phyloP scores from a whole-genome alignment of 1,140 invertebrate species.

The Reticulitermes speratus region DNA sequence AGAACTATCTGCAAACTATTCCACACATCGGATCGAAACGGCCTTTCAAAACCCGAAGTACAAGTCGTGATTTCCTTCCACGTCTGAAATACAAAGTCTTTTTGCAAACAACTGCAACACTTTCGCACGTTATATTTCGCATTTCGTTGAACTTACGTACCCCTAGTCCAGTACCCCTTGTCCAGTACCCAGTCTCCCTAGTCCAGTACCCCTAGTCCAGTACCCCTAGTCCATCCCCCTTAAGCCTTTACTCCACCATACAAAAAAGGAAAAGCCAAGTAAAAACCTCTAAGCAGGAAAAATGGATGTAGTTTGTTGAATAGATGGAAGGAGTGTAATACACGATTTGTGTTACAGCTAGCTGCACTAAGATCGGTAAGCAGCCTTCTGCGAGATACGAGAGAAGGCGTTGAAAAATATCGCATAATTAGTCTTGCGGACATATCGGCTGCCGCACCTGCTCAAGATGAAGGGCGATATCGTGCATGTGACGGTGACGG shows the following conservation, averaged over 20 bases:
- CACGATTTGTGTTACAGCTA: neutral
- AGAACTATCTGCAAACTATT: no score
- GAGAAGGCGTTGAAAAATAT: conserved; percentile 27
- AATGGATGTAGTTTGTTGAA: neutral
- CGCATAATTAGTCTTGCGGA: conserved; percentile 31
- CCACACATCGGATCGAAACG: no score
- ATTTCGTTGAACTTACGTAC: neutral
- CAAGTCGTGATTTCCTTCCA: no score
- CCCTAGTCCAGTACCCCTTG: no score
- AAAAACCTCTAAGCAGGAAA: conserved; percentile 15
- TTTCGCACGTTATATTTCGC: no score
- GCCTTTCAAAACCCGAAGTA: no score
- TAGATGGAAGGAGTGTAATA: neutral
- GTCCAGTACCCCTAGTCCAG: no score
- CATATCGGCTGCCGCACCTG: conserved; percentile 31
- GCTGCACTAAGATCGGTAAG: neutral
- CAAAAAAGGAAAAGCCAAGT: neutral
- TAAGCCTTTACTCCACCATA: neutral
- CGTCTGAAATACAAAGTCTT: no score
- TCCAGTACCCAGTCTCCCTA: no score
- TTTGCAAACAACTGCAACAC: no score
- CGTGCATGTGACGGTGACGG: neutral
- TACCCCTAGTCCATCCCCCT: neutral
- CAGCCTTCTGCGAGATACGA: neutral
- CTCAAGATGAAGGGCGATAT: conserved; percentile 20